These are phyloP conservation scores for Drosophila athabasca DNA, from an alignment of 1,140 invertebrate genomes.

Conservation along the genomic window DNA sequence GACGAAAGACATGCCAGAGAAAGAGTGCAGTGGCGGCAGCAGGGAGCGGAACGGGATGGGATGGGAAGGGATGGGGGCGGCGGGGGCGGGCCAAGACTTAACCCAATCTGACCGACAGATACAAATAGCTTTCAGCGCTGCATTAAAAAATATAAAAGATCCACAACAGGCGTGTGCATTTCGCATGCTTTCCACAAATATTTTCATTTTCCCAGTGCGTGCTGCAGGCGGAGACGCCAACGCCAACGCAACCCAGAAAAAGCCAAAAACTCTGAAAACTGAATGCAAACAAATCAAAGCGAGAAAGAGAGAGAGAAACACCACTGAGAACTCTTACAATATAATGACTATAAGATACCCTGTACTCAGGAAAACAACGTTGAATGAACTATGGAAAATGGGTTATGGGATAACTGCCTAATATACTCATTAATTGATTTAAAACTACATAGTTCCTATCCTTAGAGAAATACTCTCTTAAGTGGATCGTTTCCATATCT, in stretches of 20 bases:
- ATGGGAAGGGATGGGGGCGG: too few species aligned
- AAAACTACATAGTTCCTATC: too few species aligned
- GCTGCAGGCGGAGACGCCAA: conserved; percentile 30
- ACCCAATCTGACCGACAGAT: conserved; percentile 81
- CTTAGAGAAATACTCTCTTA: too few species aligned
- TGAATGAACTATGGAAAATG: too few species aligned
- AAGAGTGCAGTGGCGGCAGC: background rate
- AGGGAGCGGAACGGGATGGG: background rate
- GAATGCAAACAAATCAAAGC: conserved; percentile 74
- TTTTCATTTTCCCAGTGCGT: conserved; percentile 72
- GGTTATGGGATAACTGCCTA: too few species aligned
- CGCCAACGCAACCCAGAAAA: conserved; percentile 56
- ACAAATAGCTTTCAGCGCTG: conserved; percentile 79
- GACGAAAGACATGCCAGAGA: conserved; percentile 73
- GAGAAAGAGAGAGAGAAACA: conserved; percentile 28
- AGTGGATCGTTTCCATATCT: too few species aligned
- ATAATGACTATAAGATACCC: too few species aligned
- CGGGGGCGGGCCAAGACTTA: conserved; percentile 46
- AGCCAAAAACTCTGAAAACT: conserved; percentile 28
- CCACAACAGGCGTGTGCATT: conserved; percentile 68
- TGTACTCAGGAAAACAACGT: too few species aligned
- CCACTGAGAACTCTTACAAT: background rate
- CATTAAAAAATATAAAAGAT: conserved; percentile 73
- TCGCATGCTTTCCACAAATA: conserved; percentile 79
- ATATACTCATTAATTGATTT: too few species aligned